Percentiles rank a stretch among this genome's conserved stretches.
Evolutionary conservation across 2,888 invertebrate species (phyloP).

Genomic region (Tromatobia lineatoria): DNA sequence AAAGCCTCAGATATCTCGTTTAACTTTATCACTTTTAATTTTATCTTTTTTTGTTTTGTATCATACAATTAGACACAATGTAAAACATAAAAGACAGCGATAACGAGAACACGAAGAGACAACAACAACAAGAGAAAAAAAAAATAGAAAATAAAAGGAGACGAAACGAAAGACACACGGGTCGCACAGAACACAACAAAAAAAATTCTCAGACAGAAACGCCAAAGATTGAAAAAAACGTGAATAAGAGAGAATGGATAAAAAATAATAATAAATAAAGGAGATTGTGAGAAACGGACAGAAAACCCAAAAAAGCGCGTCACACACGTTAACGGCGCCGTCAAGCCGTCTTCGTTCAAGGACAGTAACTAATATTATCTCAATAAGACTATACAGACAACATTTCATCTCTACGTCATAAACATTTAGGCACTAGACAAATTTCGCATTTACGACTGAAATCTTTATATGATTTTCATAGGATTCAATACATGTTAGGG

Average conservation of each 20-base stretch:
- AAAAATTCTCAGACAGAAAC: slow-evolving; percentile 66
- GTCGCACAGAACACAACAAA: slow-evolving; percentile 69
- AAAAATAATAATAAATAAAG: slow-evolving; percentile 67
- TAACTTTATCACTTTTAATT: slow-evolving; percentile 55
- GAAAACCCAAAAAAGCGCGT: slow-evolving; percentile 77
- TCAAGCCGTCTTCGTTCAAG: slow-evolving; percentile 75
- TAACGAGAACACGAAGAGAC: slow-evolving; percentile 66
- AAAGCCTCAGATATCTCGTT: slow-evolving; percentile 27
- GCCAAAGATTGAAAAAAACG: slow-evolving; percentile 59
- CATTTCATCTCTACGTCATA: slow-evolving; percentile 43
- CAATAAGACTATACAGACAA: slow-evolving; percentile 69
- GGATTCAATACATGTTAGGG: not conserved
- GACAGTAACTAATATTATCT: slow-evolving; percentile 62
- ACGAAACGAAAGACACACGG: slow-evolving; percentile 68
- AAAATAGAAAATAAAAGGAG: slow-evolving; percentile 60
- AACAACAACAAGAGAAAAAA: slow-evolving; percentile 67
- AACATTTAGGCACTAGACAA: slow-evolving; percentile 35
- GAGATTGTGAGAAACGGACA: slow-evolving; percentile 62
- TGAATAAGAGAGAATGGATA: slow-evolving; percentile 64
- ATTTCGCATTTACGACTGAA: slow-evolving; percentile 33
- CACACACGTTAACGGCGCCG: slow-evolving; percentile 78
- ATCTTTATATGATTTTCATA: not conserved
- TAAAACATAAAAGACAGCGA: slow-evolving; percentile 69
- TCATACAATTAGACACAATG: slow-evolving; percentile 76
- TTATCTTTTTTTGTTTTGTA: slow-evolving; percentile 62